Evolutionary conservation across 2,113 vertebrate species (phyloP).

Genomic region (Erythrocebus patas): DNA sequence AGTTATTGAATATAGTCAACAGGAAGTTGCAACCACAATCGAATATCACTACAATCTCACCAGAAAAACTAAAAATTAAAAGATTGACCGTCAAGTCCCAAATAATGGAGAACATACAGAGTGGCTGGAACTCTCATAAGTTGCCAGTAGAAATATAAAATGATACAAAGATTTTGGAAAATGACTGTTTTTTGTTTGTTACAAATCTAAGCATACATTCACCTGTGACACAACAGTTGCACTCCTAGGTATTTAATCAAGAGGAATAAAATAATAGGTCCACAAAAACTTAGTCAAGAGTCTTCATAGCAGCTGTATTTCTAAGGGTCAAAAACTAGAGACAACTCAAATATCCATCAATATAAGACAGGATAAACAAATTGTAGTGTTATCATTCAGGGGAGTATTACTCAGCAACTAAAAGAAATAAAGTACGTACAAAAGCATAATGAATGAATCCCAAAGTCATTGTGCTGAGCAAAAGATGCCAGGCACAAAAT

Average conservation of each 20-base stretch:
- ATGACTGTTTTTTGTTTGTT: neutral
- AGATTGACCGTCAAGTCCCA: neutral
- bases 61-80: neutral
- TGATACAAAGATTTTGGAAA: neutral
- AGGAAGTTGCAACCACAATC: neutral
- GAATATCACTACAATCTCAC: neutral
- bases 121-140: neutral
- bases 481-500: neutral
- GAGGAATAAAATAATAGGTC: neutral
- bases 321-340: neutral
- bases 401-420: neutral
- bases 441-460: neutral
- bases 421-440: neutral
- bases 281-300: neutral
- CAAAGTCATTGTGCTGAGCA: neutral
- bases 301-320: neutral
- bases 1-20: neutral
- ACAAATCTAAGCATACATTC: neutral
- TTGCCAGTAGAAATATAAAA: neutral
- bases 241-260: neutral
- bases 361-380: neutral
- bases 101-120: neutral
- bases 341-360: neutral
- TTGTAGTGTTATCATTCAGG: neutral
- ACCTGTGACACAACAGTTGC: neutral